phyloP scores from a whole-genome alignment of 2,888 invertebrate genomes.

The Halocaridina rubra region DNA sequence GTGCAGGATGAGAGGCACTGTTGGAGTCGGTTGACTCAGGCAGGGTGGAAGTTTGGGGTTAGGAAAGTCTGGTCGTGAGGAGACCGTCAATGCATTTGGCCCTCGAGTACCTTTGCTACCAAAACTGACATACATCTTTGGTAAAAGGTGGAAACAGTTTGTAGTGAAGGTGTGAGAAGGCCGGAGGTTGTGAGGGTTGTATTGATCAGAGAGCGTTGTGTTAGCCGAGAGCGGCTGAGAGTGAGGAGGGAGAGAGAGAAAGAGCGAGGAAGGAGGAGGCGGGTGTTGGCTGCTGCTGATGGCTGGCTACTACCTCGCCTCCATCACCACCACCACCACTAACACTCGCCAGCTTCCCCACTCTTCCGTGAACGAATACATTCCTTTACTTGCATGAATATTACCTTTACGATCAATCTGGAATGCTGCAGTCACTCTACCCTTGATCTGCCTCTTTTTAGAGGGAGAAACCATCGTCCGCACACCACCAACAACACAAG shows the following conservation, averaged over 20 bases:
- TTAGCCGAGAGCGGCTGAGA: constrained; percentile 16
- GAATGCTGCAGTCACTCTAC: constrained; percentile 45
- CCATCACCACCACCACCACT: constrained; percentile 36
- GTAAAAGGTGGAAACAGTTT: not conserved
- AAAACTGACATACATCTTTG: no score
- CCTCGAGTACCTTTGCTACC: no score
- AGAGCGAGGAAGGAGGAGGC: constrained; percentile 34
- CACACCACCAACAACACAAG: constrained; percentile 55
- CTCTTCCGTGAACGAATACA: not conserved
- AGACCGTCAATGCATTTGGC: no score
- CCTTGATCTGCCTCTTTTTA: constrained; percentile 61
- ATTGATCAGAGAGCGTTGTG: constrained; percentile 43
- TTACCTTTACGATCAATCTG: constrained; percentile 49
- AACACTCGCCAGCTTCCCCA: constrained; percentile 8
- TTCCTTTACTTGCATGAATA: not conserved
- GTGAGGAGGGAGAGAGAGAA: not conserved
- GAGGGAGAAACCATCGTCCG: constrained; percentile 63
- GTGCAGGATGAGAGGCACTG: not conserved
- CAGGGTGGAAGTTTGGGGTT: not conserved
- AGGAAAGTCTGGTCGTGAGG: no score
- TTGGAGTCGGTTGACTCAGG: not conserved
- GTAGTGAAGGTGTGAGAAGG: constrained; percentile 17
- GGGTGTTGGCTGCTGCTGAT: constrained; percentile 43
- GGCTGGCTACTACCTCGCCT: constrained; percentile 1
- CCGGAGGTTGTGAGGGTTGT: constrained; percentile 36